Percentiles rank a stretch among this genome's conserved stretches.
Evolutionary conservation across 2,797 vertebrate species (phyloP).

Genomic region (Myripristis jacobus): DNA sequence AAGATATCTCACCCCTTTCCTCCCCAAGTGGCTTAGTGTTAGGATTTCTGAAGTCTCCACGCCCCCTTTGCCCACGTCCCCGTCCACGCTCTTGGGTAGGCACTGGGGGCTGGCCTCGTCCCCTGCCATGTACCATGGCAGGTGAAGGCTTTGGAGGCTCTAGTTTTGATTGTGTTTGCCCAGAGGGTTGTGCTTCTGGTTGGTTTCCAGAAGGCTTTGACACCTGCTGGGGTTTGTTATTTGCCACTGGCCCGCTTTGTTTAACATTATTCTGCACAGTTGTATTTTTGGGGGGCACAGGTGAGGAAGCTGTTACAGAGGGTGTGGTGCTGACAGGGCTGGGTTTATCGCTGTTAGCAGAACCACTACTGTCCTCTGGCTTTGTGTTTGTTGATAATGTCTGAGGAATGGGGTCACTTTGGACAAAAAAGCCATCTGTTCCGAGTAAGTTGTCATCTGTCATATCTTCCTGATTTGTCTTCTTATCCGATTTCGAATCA

Average conservation of each 20-base stretch:
- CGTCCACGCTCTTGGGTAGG: constrained; percentile 56
- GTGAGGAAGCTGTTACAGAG: constrained; percentile 26
- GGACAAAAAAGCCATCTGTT: constrained; percentile 81
- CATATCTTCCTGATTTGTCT: constrained; percentile 61
- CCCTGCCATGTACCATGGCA: constrained; percentile 59
- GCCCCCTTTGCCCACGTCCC: constrained; percentile 71
- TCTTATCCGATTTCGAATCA: constrained; percentile 19
- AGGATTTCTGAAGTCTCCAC: constrained; percentile 58
- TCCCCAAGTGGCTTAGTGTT: constrained; percentile 50
- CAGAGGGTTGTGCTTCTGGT: constrained; percentile 49
- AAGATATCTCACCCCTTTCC: constrained; percentile 78
- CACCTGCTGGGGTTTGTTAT: constrained; percentile 40
- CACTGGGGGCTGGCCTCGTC: constrained; percentile 70
- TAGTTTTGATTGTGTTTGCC: constrained; percentile 52
- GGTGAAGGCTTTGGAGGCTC: constrained; percentile 52
- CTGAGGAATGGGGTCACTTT: constrained; percentile 84
- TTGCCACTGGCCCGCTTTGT: constrained; percentile 51
- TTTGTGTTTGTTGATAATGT: constrained; percentile 53
- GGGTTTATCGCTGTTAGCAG: constrained; percentile 42
- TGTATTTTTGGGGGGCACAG: constrained; percentile 35
- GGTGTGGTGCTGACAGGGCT: constrained; percentile 48
- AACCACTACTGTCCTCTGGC: constrained; percentile 15
- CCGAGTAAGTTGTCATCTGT: constrained; percentile 78
- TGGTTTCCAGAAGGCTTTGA: constrained; percentile 48
- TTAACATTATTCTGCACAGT: constrained; percentile 51